Conservation (phyloP, 2,113 vertebrate genomes). For the Edolisoma coerulescens region DNA sequence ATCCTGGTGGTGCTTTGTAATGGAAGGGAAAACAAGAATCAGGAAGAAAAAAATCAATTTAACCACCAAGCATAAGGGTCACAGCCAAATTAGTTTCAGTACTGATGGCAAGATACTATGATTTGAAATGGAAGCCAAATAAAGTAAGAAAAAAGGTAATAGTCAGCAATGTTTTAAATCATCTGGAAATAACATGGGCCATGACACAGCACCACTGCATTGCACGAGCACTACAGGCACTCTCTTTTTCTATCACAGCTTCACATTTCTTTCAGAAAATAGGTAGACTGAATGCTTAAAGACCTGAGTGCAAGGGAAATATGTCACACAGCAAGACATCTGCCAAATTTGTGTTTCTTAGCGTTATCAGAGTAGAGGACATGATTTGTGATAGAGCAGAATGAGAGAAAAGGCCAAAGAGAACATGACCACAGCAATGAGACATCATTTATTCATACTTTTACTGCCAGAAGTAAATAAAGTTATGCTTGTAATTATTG, state of each 20-base stretch:
- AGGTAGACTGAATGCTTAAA: not conserved
- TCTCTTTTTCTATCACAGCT: slow-evolving; percentile 15
- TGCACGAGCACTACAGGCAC: not conserved
- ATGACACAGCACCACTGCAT: not conserved
- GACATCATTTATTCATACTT: slow-evolving; percentile 31
- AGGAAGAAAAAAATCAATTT: slow-evolving; percentile 55
- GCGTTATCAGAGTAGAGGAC: not conserved
- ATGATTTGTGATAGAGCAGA: not conserved
- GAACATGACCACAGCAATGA: not conserved
- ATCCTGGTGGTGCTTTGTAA: slow-evolving; percentile 14
- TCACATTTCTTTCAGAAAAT: slow-evolving; percentile 40
- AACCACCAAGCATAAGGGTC: not conserved
- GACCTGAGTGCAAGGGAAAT: slow-evolving; percentile 11
- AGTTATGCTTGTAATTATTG: slow-evolving; percentile 24
- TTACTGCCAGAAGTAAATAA: slow-evolving; percentile 49
- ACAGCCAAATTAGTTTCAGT: slow-evolving; percentile 40
- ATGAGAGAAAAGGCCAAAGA: not conserved
- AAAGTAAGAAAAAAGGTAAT: slow-evolving; percentile 23
- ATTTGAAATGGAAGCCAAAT: not conserved
- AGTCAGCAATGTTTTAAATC: slow-evolving; percentile 36
- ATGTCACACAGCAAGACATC: slow-evolving; percentile 5
- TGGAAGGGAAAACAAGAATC: slow-evolving; percentile 44
- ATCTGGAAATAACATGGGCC: not conserved
- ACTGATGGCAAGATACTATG: not conserved
- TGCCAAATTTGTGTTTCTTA: slow-evolving; percentile 12